Percentiles rank a stretch among this genome's conserved stretches.
Conservation (phyloP, 2,113 vertebrate species). For the Hippocampus comes region DNA sequence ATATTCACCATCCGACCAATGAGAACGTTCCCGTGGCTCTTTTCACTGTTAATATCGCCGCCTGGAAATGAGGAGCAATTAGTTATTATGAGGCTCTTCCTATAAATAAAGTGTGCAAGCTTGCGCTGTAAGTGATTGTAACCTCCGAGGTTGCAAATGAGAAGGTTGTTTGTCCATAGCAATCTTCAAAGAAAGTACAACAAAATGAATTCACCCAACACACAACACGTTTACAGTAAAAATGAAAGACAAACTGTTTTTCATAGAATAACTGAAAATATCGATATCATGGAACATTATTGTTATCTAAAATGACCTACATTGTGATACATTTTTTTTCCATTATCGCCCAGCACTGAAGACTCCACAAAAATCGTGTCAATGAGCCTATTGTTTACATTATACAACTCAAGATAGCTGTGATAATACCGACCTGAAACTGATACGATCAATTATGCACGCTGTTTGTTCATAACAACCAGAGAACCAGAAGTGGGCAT, state of each 20-base stretch:
- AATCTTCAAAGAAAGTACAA: background rate
- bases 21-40: slow-evolving; percentile 77
- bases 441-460: too few species aligned
- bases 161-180: background rate
- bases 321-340: too few species aligned
- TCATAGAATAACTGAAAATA: too few species aligned
- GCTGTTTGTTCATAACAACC: too few species aligned
- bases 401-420: too few species aligned
- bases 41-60: slow-evolving; percentile 73
- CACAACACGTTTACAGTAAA: background rate
- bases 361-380: too few species aligned
- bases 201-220: background rate
- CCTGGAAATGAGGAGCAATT: slow-evolving; percentile 56
- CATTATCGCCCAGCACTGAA: background rate
- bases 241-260: background rate
- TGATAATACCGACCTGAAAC: too few species aligned
- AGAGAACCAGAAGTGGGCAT: too few species aligned
- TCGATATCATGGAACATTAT: too few species aligned
- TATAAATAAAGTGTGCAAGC: slow-evolving; percentile 16
- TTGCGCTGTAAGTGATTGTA: slow-evolving; percentile 1
- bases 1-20: slow-evolving; percentile 74
- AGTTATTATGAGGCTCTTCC: slow-evolving; percentile 13
- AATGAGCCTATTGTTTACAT: too few species aligned
- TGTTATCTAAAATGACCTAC: too few species aligned
- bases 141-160: background rate